Base-by-base conservation (phyloP, 2,888 invertebrate species). In the Heteropelma amictum region DNA sequence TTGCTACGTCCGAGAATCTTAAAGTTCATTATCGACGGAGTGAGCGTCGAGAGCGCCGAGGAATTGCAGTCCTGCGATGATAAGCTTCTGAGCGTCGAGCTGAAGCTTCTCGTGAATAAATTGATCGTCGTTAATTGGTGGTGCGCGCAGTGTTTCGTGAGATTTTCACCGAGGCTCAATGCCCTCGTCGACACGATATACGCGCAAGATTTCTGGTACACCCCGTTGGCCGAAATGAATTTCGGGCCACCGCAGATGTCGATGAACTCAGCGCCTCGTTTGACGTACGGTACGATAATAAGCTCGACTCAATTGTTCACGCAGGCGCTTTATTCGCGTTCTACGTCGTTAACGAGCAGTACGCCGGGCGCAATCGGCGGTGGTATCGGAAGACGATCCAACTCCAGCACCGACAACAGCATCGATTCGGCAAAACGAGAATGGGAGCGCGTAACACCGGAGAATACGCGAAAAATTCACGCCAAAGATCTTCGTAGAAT, bases 211-310 rank as follows among this genome's bases (percentile, higher is more conserved):
- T 88, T 88, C 54, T 89, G 88, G 88, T 88, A 88, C 53, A 87
- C 88, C 0, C 89, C 88, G 8, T 83, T 89, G 83, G 89, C 89
- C 1, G 88, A 88, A 30, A 89, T 88, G 83, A 88, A 89, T 60
- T 89, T 89, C 26, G 88, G 89, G 0, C 88, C 89, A 0, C 89
- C 89, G 0, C 89, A 88, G 53, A 89, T 89, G 89, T 87, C 85
- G 33, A 88, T 89, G 63, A 85, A 83, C 30, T 88, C 88, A 0
- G 86, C 86, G 0, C 88, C 89, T 1, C 83, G 84, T 21, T 75
- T 89, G 6, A 89, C 89, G 1, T 89, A 89, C 49, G 89, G 89
- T 1, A 85, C 84, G 6, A 86, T 85, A 33, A 89, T 89, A 49
- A 89, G 88, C 28, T 87, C 89, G 0, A 87, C 88, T 0, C 89